These are phyloP conservation scores for Tenthredo mesomela DNA, from an alignment of 2,888 invertebrate genomes.

Conservation along the genomic window DNA sequence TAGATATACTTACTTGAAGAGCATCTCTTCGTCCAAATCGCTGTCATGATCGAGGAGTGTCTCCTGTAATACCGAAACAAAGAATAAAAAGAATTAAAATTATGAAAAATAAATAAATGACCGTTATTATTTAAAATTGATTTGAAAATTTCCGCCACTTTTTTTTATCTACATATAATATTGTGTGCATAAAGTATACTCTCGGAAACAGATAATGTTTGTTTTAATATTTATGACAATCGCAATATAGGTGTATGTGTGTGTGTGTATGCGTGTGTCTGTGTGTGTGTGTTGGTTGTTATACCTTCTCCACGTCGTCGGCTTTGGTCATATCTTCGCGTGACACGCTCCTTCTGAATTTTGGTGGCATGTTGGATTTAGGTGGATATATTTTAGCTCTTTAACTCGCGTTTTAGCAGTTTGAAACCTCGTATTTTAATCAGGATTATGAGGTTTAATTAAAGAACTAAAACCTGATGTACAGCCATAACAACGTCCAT, in stretches of 20 bases:
- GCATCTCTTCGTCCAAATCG: constrained; percentile 72
- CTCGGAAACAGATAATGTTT: background rate
- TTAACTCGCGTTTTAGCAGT: background rate
- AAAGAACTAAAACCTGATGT: background rate
- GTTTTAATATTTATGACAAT: background rate
- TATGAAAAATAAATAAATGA: constrained; percentile 46
- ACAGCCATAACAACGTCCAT: constrained; percentile 29
- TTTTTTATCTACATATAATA: background rate
- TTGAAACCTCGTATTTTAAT: background rate
- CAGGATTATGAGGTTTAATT: background rate
- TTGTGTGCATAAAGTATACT: constrained; percentile 42
- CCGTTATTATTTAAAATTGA: background rate
- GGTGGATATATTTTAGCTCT: background rate
- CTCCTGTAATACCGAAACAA: constrained; percentile 64
- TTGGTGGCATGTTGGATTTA: constrained; percentile 63
- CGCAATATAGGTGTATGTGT: background rate
- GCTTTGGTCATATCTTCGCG: constrained; percentile 68
- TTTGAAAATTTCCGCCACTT: constrained; percentile 57
- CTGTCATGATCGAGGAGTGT: constrained; percentile 73
- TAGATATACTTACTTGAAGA: constrained; percentile 68
- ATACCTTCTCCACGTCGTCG: constrained; percentile 70
- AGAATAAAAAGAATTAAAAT: background rate
- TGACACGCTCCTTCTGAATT: constrained; percentile 66
- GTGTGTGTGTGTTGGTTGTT: background rate
- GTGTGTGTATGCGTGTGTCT: background rate